Evolutionary conservation across 2,113 vertebrate genomes (phyloP).

Genomic region (Rhinoptilus africanus): DNA sequence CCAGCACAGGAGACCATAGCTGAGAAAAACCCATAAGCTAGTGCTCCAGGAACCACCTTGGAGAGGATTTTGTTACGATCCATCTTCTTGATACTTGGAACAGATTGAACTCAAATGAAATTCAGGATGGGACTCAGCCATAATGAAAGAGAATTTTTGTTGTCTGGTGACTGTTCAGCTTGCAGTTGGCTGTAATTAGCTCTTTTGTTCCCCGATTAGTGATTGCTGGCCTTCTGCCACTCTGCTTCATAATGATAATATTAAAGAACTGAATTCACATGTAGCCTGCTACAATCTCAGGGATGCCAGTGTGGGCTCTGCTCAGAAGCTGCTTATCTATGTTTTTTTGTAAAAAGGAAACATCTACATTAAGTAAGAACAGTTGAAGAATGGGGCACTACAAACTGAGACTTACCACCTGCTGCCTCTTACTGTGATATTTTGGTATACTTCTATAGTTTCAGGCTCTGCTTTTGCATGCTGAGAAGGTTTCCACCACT

Average conservation of each 20-base stretch:
- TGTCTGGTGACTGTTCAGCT: slow-evolving; percentile 4
- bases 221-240: not conserved
- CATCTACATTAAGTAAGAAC: not conserved
- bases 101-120: slow-evolving; percentile 13
- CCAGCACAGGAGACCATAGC: not conserved
- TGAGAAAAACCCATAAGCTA: not conserved
- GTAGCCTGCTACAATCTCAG: not conserved
- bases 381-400: not conserved
- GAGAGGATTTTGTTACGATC: not conserved
- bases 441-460: not conserved
- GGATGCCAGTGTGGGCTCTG: not conserved
- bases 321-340: not conserved
- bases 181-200: slow-evolving; percentile 3
- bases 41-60: not conserved
- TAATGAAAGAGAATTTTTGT: slow-evolving; percentile 12
- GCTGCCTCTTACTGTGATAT: not conserved
- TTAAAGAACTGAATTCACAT: not conserved
- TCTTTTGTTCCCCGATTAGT: not conserved
- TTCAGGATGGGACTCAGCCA: slow-evolving; percentile 17
- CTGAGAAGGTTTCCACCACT: not conserved
- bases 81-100: not conserved
- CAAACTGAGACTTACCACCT: not conserved
- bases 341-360: not conserved
- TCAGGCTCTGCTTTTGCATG: not conserved
- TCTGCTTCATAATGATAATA: not conserved